Conservation (phyloP, 2,797 vertebrate species). For the Sebastolobus altivelis region DNA sequence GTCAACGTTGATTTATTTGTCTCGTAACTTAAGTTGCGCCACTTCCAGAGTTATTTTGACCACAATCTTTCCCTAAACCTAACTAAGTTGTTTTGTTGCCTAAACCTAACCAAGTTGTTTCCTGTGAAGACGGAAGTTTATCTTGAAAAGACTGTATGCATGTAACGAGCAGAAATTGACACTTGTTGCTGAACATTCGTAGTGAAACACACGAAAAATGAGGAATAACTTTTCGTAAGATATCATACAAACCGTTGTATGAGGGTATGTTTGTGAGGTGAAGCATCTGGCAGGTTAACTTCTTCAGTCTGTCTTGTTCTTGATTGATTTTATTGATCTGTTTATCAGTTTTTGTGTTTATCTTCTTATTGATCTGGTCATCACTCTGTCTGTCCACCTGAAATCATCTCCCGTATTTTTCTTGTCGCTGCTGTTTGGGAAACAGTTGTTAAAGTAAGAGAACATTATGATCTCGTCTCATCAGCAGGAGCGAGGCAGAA, state of each 20-base stretch:
- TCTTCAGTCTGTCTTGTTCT: neutral
- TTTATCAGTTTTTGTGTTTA: conserved; percentile 8
- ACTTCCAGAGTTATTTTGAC: too few relatives aligned
- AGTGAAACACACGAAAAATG: neutral
- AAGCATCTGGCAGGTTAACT: neutral
- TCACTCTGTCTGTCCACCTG: neutral
- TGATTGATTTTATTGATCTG: neutral
- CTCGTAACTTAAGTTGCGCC: too few relatives aligned
- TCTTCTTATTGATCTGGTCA: neutral
- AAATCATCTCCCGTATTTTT: neutral
- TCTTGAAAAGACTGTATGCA: neutral
- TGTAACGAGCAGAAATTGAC: fast-evolving
- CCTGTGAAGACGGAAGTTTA: neutral
- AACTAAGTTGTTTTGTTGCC: neutral
- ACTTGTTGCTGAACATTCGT: neutral
- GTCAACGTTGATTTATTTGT: too few relatives aligned
- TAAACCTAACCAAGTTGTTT: neutral
- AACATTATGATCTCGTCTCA: conserved; percentile 12
- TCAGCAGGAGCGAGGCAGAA: conserved; percentile 10
- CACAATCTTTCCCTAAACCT: too few relatives aligned
- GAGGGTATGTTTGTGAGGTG: neutral
- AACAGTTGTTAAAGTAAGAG: neutral
- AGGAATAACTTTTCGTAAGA: neutral
- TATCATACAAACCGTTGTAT: neutral
- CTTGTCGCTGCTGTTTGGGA: neutral